Evolutionary conservation across 2,113 vertebrate species (phyloP), one percentile per base, ranked within the genome.

Genomic region (Pygathrix nemaeus): DNA sequence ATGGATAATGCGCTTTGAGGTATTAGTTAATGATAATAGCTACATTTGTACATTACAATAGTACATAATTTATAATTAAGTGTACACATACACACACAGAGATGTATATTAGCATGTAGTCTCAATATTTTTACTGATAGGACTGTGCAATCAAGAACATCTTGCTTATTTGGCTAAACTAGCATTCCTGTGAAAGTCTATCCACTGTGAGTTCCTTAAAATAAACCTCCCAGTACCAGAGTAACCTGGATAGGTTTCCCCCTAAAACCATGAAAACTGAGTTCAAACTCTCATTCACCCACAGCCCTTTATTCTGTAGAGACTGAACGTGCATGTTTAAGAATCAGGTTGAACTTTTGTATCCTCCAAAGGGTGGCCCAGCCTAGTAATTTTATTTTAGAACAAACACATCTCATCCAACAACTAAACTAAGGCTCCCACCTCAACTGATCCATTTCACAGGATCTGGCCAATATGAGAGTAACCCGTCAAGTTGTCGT

Each of bases 251-350:
- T 17, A n/a, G n/a, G 43, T 75, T 27, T 88, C 23, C 52, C 25
- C 16, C 14, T 48, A 43, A 25, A 68, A 81, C 25, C 32, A 73
- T 50, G 52, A 35, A 61, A 68, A 76, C 14, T 35, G 43, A 45
- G 9, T 86, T 32, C n/a, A 57, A 18, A 52, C 21, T 30, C 48
- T 7, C 11, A 25, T 20, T 16, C 11, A 3, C 5, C 70, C 32
- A n/a, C 55, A 20, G 35, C 18, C 50, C 57, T 87, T 25, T 45
- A 87, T 59, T 40, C 76, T 10, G 25, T 45, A 93, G 43, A 95
- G 43, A 76, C 75, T n/a, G 0, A 6, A 38, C 0, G 0, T 32
- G 5, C 61, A n/a, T 20, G 20, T 61, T 35, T n/a, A 3, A 17
- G 61, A 75, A 18, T 45, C 80, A 38, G 17, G 20, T 0, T 61